Percentiles rank a stretch among this genome's conserved stretches.
These are phyloP conservation scores for Lagocephalus sceleratus DNA, from an alignment of 2,797 vertebrate species.

Conservation along the genomic window DNA sequence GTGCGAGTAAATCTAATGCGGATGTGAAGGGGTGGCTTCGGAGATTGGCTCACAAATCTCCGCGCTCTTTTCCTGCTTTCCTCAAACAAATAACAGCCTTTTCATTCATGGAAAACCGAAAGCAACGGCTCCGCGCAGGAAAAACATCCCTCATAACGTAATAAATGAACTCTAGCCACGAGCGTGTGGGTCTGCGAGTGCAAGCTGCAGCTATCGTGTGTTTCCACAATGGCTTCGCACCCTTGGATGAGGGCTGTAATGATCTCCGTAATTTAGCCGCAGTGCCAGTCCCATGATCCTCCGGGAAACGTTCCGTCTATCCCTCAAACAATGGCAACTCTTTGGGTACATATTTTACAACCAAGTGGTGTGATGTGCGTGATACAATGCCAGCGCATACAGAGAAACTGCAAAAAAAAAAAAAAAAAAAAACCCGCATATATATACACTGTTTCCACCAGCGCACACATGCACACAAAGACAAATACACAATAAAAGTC, in stretches of 20 bases:
- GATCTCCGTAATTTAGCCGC: slow-evolving; percentile 51
- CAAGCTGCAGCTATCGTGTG: slow-evolving; percentile 61
- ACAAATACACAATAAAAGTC: slow-evolving; percentile 66
- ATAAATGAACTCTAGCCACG: slow-evolving; percentile 34
- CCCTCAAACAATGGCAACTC: slow-evolving; percentile 58
- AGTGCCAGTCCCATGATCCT: slow-evolving; percentile 55
- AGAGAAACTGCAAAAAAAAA: slow-evolving; percentile 56
- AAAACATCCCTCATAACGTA: slow-evolving; percentile 27
- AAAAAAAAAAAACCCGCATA: slow-evolving; percentile 6
- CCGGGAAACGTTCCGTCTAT: slow-evolving; percentile 51
- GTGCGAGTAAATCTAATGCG: slow-evolving; percentile 11
- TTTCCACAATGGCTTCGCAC: slow-evolving; percentile 54
- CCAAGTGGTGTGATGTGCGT: slow-evolving; percentile 57
- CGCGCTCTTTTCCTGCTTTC: slow-evolving; percentile 10
- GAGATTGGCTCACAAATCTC: neutral
- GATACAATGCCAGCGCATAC: slow-evolving; percentile 54
- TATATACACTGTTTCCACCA: slow-evolving; percentile 22
- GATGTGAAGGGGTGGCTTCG: neutral
- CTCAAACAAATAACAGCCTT: slow-evolving; percentile 1
- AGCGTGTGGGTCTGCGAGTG: slow-evolving; percentile 46
- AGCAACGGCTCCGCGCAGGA: slow-evolving; percentile 16
- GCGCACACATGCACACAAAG: slow-evolving; percentile 29
- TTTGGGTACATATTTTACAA: slow-evolving; percentile 65
- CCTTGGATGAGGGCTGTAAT: slow-evolving; percentile 40
- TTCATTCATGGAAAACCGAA: slow-evolving; percentile 14